Evolutionary conservation across 2,888 invertebrate genomes (phyloP), one percentile per base, ranked within the genome.

Genomic region (Gymnocheta viridis): DNA sequence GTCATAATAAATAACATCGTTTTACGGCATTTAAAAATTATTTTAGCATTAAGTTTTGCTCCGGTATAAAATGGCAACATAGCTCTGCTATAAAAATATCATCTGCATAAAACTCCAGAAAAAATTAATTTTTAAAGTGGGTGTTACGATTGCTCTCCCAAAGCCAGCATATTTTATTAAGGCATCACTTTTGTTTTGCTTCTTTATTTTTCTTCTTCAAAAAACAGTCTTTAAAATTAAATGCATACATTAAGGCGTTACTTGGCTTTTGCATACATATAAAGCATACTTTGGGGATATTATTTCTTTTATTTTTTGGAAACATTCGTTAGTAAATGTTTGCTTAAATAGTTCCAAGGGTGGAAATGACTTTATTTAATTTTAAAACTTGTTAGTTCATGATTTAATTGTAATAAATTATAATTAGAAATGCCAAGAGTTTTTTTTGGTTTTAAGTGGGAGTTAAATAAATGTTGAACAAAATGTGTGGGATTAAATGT

Each of bases 181-280:
- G 9, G 44, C 41, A 44, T 32, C 14, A 35, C 19, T 19, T 47
- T 32, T n/a, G 24, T 9, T 54, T 22, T 19, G 41, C 1, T 47
- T n/a, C 17, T 6, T 6, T 22, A 17, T 38, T 24, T 35, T n/a
- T 5, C 44, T 10, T 47, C 24, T 51, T 12, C 7, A 29, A 60
- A 51, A 38, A 51, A 49, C 2, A n/a, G 24, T 54, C 47, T 0
- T 3, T 10, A 29, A 60, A 78, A 62, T 54, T 38, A 44, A 58
- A 54, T 47, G 78, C 78, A 78, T 64, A 79, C 44, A 64, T 70
- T 79, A 70, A 54, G 79, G 79, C 79, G 78, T 78, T 41, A 70
- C 38, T 35, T 54, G 49, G 22, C 32, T 41, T 62, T 12, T 22
- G 56, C 10, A 47, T 7, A 24, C 10, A 47, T 0, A 47, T 44